Base-by-base conservation (phyloP, 1,140 invertebrate species). In the Drosophila arawakana region DNA sequence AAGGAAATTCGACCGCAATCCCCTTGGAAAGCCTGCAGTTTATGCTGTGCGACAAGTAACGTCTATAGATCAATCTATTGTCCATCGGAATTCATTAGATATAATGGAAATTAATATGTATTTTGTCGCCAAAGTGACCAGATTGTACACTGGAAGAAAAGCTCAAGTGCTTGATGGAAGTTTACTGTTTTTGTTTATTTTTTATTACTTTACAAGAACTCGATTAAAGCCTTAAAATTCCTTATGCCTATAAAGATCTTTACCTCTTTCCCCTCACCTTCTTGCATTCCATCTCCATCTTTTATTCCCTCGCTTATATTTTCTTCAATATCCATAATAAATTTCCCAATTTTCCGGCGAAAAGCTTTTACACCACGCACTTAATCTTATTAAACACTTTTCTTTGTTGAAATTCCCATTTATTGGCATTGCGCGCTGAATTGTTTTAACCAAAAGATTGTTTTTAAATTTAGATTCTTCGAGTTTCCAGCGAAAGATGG, bases 341-440 rank as follows among this genome's bases (percentile, higher is more conserved):
- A 54, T 54, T 34, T 54, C 1, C 4, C 15, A 15, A 5, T 54
- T 34, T 13, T 13, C 34, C 7, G 30, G 34, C 9, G 15, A 47
- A 47, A 18, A 18, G 44, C 43, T 52, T 34, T 34, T 52, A 35
- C 11, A 8, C n/a, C 13, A 30, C 34, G 13, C n/a, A 9, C 34
- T 54, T 52, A 35, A 37, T 54, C 13, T 37, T 54, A 50, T 65
- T 57, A 65, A 71, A 55, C 43, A 46, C 41, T 41, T 47, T 57
- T 11, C 39, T 30, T 60, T 49, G 65, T 39, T 47, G 65, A 67
- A 59, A 30, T 43, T 30, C 25, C 54, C 37, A 25, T 25, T 47
- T 43, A 68, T 47, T 65, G 44, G 18, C 39, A 69, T 76, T 46
- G 25, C 70, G 52, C 46, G 25, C 67, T 57, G 60, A 70, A 63